Conservation (phyloP, 2,797 vertebrate genomes). For the Rhincodon typus region DNA sequence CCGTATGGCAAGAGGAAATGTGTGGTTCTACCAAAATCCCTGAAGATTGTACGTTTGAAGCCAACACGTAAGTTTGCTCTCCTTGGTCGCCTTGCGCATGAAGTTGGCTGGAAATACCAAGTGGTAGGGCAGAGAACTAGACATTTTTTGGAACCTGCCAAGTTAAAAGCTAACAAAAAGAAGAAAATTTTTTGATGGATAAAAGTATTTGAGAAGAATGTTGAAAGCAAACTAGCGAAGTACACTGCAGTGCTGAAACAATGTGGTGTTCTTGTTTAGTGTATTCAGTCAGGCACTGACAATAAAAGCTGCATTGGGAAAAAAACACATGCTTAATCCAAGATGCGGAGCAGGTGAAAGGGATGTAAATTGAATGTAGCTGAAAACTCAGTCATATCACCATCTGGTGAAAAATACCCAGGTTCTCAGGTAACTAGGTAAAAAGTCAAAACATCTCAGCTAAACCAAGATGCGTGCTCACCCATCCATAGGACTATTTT, state of each 20-base stretch:
- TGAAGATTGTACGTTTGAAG: constrained; percentile 86
- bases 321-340: too few species aligned
- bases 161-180: too few species aligned
- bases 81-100: constrained; percentile 81
- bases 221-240: constrained; percentile 70
- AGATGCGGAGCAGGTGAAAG: too few species aligned
- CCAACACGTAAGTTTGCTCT: constrained; percentile 85
- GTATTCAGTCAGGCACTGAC: background rate
- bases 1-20: constrained; percentile 93
- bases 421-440: too few species aligned
- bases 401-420: too few species aligned
- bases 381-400: too few species aligned
- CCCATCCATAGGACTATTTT: too few species aligned
- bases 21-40: constrained; percentile 85
- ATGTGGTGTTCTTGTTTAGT: constrained; percentile 76
- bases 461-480: too few species aligned
- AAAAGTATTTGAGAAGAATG: constrained; percentile 76
- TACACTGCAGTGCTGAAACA: constrained; percentile 81
- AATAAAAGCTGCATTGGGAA: background rate
- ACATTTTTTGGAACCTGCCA: too few species aligned
- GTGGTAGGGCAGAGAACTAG: too few species aligned
- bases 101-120: constrained; percentile 95
- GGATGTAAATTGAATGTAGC: too few species aligned
- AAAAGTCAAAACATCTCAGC: too few species aligned
- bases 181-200: constrained; percentile 71